phyloP scores from a whole-genome alignment of 2,113 vertebrate species.

The Hymenochirus boettgeri region DNA sequence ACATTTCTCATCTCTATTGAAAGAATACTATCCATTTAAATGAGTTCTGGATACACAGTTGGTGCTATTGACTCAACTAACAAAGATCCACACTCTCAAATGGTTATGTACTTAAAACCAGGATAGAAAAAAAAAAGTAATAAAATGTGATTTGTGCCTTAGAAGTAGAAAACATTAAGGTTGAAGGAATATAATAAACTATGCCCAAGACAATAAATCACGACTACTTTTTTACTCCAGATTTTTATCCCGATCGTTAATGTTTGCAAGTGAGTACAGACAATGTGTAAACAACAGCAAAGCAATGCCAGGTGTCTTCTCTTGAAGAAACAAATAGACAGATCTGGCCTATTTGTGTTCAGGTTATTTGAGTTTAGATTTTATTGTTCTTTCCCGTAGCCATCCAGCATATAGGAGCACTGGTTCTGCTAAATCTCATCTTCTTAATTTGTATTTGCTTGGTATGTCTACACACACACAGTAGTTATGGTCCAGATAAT shows the following conservation, averaged over 20 bases:
- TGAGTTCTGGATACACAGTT: conserved; percentile 24
- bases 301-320: conserved; percentile 41
- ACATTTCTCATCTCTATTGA: conserved; percentile 36
- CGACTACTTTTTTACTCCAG: conserved; percentile 10
- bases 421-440: conserved; percentile 18
- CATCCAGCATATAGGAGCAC: conserved; percentile 12
- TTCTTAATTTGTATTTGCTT: too few species aligned
- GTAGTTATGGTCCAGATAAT: too few species aligned
- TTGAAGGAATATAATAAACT: conserved; percentile 37
- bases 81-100: conserved; percentile 21
- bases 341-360: conserved; percentile 40
- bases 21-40: conserved; percentile 32
- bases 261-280: conserved; percentile 37
- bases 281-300: conserved; percentile 38
- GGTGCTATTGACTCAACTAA: conserved; percentile 11
- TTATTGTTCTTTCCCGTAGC: conserved; percentile 36
- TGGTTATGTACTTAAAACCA: conserved; percentile 34
- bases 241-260: conserved; percentile 37
- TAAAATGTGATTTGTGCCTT: conserved; percentile 39
- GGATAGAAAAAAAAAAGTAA: conserved; percentile 29
- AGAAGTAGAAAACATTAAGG: conserved; percentile 35
- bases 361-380: conserved; percentile 37
- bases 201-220: conserved; percentile 37
- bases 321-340: conserved; percentile 39
- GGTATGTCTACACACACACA: too few species aligned